These are phyloP conservation scores for Vicugna pacos DNA, from an alignment of 2,113 vertebrate genomes.

Conservation along the genomic window DNA sequence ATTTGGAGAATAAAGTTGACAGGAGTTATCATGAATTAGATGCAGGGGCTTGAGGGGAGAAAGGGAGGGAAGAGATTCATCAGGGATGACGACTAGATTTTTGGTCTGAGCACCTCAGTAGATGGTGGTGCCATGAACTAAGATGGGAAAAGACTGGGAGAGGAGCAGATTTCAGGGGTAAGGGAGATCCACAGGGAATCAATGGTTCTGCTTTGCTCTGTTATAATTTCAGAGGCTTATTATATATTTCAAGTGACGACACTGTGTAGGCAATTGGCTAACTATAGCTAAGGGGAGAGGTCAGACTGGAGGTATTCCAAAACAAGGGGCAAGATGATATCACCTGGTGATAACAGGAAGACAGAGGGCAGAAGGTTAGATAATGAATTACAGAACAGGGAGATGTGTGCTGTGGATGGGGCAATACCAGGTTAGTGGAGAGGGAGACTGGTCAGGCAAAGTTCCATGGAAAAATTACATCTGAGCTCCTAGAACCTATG, in stretches of 20 bases:
- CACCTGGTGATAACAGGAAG: constrained; percentile 50
- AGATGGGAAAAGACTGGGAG: not conserved
- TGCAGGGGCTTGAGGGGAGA: not conserved
- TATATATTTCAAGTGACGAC: not conserved
- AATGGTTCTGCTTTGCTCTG: not conserved
- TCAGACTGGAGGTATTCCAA: constrained; percentile 31
- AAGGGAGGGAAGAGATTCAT: not conserved
- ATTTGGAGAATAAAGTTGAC: not conserved
- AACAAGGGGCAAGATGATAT: constrained; percentile 39
- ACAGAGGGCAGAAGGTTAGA: not conserved
- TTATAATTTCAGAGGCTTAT: not conserved
- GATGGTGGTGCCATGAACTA: not conserved
- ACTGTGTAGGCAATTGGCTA: not conserved
- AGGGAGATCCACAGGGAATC: not conserved
- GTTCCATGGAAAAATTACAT: not conserved
- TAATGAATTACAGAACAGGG: not conserved
- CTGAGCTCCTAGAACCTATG: not conserved
- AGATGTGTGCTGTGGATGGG: not conserved
- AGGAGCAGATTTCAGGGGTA: not conserved
- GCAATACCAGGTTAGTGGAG: not conserved
- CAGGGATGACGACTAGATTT: not conserved
- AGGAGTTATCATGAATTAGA: not conserved
- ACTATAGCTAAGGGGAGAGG: not conserved
- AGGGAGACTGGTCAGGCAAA: not conserved
- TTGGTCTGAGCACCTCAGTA: constrained; percentile 13